Base-by-base conservation (phyloP, 2,113 vertebrate genomes). In the Anguilla japonica region DNA sequence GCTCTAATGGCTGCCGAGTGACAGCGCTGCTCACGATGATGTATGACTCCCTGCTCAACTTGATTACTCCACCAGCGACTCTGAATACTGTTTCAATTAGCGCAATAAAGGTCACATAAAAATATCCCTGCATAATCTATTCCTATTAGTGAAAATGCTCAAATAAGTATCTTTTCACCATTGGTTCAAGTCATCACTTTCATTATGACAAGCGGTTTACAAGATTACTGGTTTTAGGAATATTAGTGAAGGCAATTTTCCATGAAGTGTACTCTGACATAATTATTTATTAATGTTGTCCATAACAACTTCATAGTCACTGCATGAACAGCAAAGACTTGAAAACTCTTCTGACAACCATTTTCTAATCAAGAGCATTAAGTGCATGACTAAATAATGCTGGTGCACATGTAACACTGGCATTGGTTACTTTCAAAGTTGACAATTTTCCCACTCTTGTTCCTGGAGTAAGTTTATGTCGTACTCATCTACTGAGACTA, bases 41-140 rank as follows among this genome's bases (percentile, higher is more conserved):
- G 99, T 99, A 99, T 99, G 98, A 98, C 97, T 97, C 97, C 94
- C 92, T 97, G 98, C 98, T 98, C 98, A 98, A 99, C 97, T 98
- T 99, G 98, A 99, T 98, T 98, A 99, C 96, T 97, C 94, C 93
- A 95, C 96, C 98, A 97, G 97, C 95, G 97, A 98, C 97, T 98
- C 97, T 96, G 97, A 97, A 98, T 97, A 98, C 97, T 99, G 98
- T 99, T 99, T 99, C 98, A 99, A 99, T 99, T 99, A 99, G 97
- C 97, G 97, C 97, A 97, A 96, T 97, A 97, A 99, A 99, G 98
- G 97, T 99, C 97, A 98, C 97, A 97, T 97, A 95, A 97, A 97
- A 97, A 98, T 98, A 98, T 97, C 96, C 97, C 97, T 96, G 97
- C 97, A 98, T 99, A 99, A 99, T 99, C 97, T 98, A 98, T 98